A percentile compares a stretch with the other conserved stretches of the same genome.
Evolutionary conservation across 1,140 invertebrate species (phyloP).

Genomic region (Andricus grossulariae): DNA sequence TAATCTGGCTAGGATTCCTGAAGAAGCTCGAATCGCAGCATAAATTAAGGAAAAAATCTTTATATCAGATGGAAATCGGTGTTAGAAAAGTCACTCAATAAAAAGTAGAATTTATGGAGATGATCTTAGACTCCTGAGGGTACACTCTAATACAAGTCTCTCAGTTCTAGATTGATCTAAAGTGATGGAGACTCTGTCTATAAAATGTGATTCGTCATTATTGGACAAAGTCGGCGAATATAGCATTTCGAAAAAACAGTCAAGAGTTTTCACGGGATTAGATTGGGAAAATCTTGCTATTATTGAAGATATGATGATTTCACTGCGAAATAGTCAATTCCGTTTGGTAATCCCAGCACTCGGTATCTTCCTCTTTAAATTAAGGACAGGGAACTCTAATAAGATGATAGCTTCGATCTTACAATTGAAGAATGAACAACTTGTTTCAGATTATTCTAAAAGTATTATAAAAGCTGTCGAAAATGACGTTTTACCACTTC

Average conservation of each 20-base stretch:
- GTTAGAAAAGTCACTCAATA: conserved; percentile 48
- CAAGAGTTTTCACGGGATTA: conserved; percentile 37
- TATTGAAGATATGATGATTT: background rate
- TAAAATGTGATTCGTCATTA: conserved; percentile 29
- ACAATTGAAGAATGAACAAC: too few relatives aligned
- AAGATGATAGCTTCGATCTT: too few relatives aligned
- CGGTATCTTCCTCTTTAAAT: background rate
- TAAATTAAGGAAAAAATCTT: conserved; percentile 39
- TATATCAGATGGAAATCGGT: conserved; percentile 47
- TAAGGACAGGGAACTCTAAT: conserved; percentile 1
- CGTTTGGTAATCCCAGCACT: background rate
- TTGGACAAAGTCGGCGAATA: conserved; percentile 44
- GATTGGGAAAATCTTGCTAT: background rate
- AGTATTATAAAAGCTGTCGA: too few relatives aligned
- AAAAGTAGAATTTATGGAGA: conserved; percentile 50
- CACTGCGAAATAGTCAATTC: background rate
- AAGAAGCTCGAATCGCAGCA: conserved; percentile 38
- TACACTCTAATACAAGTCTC: conserved; percentile 38
- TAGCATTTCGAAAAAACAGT: conserved; percentile 45
- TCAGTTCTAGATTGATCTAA: conserved; percentile 23
- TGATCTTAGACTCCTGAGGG: conserved; percentile 37
- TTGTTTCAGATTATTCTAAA: too few relatives aligned
- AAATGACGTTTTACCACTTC: too few relatives aligned
- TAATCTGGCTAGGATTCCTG: conserved; percentile 38
- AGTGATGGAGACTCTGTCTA: too few relatives aligned